phyloP scores from a whole-genome alignment of 2,113 vertebrate species.

The Puntigrus tetrazona region DNA sequence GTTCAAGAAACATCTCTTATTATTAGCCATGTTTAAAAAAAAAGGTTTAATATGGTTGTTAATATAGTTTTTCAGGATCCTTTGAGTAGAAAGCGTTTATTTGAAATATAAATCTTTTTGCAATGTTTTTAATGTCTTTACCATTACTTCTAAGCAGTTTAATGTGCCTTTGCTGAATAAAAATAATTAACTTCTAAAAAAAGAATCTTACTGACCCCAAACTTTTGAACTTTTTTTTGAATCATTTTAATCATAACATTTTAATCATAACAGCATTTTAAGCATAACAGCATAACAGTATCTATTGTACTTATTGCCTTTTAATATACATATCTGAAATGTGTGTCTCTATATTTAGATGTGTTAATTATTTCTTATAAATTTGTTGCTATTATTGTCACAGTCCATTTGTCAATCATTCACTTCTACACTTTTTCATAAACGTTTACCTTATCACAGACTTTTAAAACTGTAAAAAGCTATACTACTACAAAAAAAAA shows the following conservation, averaged over 20 bases:
- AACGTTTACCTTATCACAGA: neutral
- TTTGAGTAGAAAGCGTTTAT: neutral
- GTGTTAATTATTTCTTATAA: neutral
- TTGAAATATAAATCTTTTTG: neutral
- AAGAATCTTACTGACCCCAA: neutral
- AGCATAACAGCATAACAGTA: too few species aligned
- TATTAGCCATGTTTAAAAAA: neutral
- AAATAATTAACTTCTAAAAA: neutral
- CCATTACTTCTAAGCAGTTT: neutral
- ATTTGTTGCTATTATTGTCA: too few species aligned
- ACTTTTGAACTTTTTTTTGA: neutral
- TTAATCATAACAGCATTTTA: too few species aligned
- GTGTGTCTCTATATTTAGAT: neutral
- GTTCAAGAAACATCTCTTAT: neutral
- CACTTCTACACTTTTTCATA: neutral
- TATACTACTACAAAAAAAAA: neutral
- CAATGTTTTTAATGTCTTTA: neutral
- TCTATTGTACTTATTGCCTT: neutral
- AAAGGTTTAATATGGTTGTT: neutral
- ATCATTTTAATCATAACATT: neutral
- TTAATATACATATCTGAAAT: neutral
- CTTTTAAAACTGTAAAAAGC: neutral
- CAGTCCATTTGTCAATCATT: neutral
- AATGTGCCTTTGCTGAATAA: neutral
- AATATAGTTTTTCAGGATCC: neutral